Evolutionary conservation across 30 jellyfish, hydroid and myxozoan genomes (phyloP), one percentile per base, ranked within the genome.

Genomic region (Aurelia aurita complex sp. Pacific): DNA sequence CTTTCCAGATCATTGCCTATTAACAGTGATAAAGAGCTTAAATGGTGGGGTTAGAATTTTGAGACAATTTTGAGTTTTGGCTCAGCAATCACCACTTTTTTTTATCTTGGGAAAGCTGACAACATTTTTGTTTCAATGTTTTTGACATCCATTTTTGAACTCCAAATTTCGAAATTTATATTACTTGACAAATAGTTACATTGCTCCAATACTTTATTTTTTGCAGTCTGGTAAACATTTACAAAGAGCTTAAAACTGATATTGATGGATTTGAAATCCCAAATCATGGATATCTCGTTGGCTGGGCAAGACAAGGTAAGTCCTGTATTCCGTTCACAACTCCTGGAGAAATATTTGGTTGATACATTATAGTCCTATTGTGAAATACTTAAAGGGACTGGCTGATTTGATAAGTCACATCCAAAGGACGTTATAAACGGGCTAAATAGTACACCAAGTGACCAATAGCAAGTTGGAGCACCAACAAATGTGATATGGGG

Each of bases 271-370:
- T 96, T 86, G 73, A 82, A 69, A 88, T 54, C 1, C 99, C 99
- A 46, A 63, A 67, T 33, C 99, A 96, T 70, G 99, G 99, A 10
- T 89, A 87, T 73, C 93, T 96, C 10, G 89, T 83, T 62, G 99
- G 98, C 11, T 96, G 99, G 99, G 99, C 99, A 3, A 87, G 75
- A 36, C 99, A 96, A 96, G 99, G 99, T 90, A 84, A 10, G 11
- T 32, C 17, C 33, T 33, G 68, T 40, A 0, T 75, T 46, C 57
- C 57, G 8, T 46, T 46, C 12, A 46, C 14, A 5, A 46, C 57
- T 8, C 57, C 57, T 46, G 57, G 3, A 46, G 8, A 23, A 38
- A 38, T 38, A 38, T 38, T 2, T 38, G 5, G 5, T 38, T 38
- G 5, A 38, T 38, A 38, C 50, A 38, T 2, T 38, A 38, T 38